Evolutionary conservation across 2,113 vertebrate species (phyloP).

Genomic region (Tupaia tana): DNA sequence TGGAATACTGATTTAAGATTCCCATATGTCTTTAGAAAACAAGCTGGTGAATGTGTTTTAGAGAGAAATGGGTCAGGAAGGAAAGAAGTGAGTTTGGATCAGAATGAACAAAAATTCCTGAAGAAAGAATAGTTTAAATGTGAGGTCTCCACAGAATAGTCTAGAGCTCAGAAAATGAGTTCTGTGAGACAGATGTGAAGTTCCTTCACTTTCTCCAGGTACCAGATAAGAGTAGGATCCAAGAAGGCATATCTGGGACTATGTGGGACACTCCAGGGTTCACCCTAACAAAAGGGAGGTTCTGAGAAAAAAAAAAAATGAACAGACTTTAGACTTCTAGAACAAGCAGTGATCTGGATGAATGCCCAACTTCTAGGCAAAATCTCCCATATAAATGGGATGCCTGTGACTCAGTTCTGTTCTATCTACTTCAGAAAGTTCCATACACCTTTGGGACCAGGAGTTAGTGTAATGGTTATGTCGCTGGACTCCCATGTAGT

Average conservation of each 20-base stretch:
- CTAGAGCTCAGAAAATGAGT: neutral
- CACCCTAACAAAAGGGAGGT: neutral
- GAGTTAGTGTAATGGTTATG: too few species aligned
- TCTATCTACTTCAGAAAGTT: neutral
- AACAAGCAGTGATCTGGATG: neutral
- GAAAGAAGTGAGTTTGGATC: constrained; percentile 17
- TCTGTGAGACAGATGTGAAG: neutral
- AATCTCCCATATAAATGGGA: neutral
- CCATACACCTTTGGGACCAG: too few species aligned
- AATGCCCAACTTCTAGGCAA: neutral
- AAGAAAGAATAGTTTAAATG: constrained; percentile 30
- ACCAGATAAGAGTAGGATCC: neutral
- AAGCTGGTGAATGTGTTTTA: constrained; percentile 57
- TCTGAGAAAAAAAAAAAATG: neutral
- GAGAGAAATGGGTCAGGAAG: constrained; percentile 75
- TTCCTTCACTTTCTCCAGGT: neutral
- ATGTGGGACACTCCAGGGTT: neutral
- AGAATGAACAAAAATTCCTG: constrained; percentile 12
- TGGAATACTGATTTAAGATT: constrained; percentile 71
- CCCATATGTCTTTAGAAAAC: constrained; percentile 62
- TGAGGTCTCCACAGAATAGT: neutral
- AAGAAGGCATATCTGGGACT: neutral
- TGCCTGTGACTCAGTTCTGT: neutral
- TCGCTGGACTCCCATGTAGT: too few species aligned
- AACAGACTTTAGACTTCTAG: neutral